Evolutionary conservation across 2,113 vertebrate species (phyloP).

Genomic region (Lonchura striata): DNA sequence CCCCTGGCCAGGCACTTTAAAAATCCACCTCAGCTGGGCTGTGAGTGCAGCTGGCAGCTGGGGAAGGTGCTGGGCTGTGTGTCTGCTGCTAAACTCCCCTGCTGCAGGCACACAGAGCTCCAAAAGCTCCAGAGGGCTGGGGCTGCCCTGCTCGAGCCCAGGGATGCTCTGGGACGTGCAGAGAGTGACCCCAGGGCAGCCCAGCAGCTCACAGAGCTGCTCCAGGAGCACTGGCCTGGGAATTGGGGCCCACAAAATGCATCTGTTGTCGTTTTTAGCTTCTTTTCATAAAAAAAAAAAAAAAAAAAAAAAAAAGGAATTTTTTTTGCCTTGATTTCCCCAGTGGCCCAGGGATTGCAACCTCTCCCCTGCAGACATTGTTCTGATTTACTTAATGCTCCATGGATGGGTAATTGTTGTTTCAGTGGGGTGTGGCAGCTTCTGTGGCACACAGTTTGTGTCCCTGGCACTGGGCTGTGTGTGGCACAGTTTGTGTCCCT

Average conservation of each 20-base stretch:
- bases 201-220: background rate
- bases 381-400: background rate
- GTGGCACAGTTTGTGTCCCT: no score
- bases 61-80: background rate
- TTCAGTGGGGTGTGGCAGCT: background rate
- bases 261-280: background rate
- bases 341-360: background rate
- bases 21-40: background rate
- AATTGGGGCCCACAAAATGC: background rate
- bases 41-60: background rate
- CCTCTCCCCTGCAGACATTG: background rate
- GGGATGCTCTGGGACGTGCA: background rate
- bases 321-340: background rate
- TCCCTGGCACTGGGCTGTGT: no score
- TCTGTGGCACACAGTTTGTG: no score
- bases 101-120: background rate
- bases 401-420: background rate
- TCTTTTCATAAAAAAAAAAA: background rate
- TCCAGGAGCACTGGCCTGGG: background rate
- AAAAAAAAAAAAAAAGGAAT: background rate
- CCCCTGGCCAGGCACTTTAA: background rate
- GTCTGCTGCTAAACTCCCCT: background rate
- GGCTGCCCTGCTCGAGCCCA: background rate
- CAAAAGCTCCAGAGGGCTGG: rapidly evolving
- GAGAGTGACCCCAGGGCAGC: background rate